A percentile compares a stretch with the other conserved stretches of the same genome.
Conservation (phyloP, 2,797 vertebrate species). For the Chaenodraco wilsoni region DNA sequence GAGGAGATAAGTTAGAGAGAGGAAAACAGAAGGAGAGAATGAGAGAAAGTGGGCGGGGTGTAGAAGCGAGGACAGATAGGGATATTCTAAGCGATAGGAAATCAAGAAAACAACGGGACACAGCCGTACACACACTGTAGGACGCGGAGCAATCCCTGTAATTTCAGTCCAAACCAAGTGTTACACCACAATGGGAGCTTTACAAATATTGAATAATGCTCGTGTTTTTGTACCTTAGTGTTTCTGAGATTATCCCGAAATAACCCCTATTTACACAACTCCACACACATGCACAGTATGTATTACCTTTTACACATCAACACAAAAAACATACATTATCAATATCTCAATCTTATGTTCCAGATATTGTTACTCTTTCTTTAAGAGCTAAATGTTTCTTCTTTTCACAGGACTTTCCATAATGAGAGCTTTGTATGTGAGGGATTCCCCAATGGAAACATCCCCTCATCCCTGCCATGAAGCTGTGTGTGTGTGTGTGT, state of each 20-base stretch:
- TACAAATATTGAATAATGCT: not conserved
- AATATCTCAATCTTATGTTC: too few relatives aligned
- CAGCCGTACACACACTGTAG: not conserved
- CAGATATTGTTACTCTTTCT: conserved; percentile 8
- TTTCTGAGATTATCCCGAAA: not conserved
- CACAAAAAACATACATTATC: too few relatives aligned
- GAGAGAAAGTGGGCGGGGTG: conserved; percentile 13
- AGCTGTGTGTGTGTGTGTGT: conserved; percentile 32
- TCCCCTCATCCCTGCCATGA: conserved; percentile 49
- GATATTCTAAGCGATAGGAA: conserved; percentile 13
- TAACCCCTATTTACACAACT: not conserved
- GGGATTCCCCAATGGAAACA: conserved; percentile 54
- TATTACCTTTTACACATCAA: too few relatives aligned
- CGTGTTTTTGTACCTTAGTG: not conserved
- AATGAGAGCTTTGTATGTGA: conserved; percentile 33
- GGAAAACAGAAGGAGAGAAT: conserved; percentile 38
- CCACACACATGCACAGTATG: not conserved
- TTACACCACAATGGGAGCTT: not conserved
- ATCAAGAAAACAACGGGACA: not conserved
- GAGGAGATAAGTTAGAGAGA: conserved; percentile 54
- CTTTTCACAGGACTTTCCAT: conserved; percentile 45
- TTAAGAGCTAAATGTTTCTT: conserved; percentile 26
- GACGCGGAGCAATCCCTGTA: not conserved
- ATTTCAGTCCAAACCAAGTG: conserved; percentile 22
- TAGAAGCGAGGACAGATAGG: conserved; percentile 11